Base-by-base conservation (phyloP, 2,888 invertebrate genomes). In the Philereme vetulata region DNA sequence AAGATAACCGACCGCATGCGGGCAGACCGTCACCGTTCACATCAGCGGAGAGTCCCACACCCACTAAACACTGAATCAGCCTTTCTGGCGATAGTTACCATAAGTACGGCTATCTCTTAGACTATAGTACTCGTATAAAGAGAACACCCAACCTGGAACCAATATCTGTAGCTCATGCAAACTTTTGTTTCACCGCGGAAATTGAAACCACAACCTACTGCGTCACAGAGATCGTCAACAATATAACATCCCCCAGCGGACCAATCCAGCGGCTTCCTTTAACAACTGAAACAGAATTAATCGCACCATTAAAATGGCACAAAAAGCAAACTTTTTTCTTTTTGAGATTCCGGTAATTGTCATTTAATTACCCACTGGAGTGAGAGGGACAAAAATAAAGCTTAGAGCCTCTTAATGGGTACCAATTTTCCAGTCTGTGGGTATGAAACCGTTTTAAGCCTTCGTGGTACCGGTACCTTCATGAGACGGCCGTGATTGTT, bases 351-450 rank as follows among this genome's bases (percentile, higher is more conserved):
- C 71, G 78, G 85, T 88, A 87, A 88, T 89, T 88, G 85, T 86
- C 87, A 83, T 88, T 88, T 88, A 88, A 88, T 89, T 88, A 86
- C 88, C 82, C 75, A 76, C 76, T 66, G 77, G 70, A 67, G 72
- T 58, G 71, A 69, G 62, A 65, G 66, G 71, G 70, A 67, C 70
- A 79, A 82, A 85, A 86, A 85, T 77, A 82, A 84, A 82, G 71
- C 81, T 75, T 74, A 73, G 72, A 82, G 80, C 77, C 75, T 83
- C 74, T 78, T 83, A 84, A 85, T 82, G 82, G 80, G 60, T 68
- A 58, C 80, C 82, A 85, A 85, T 85, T 85, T 85, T 80, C 77
- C 82, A 80, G 74, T 76, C 72, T 74, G 82, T 77, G 81, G 72
- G 70, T 74, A 56, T 66, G 67, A 72, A 76, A 76, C 67, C 74